A percentile compares a stretch with the other conserved stretches of the same genome.
Evolutionary conservation across 2,797 vertebrate genomes (phyloP).

Genomic region (Danio aesculapii): DNA sequence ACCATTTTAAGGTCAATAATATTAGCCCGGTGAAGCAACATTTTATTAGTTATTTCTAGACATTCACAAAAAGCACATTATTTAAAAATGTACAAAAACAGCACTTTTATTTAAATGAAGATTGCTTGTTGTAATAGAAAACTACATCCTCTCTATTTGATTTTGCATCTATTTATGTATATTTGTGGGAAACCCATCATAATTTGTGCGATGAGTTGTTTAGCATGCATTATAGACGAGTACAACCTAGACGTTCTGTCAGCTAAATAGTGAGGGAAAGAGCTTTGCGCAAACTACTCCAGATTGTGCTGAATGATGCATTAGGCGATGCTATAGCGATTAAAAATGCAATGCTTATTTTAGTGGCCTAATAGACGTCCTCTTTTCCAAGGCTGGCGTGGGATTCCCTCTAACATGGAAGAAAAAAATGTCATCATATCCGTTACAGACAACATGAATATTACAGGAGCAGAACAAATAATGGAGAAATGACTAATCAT

Average conservation of each 20-base stretch:
- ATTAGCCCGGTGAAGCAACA: too few relatives aligned
- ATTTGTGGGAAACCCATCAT: background rate
- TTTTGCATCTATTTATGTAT: background rate
- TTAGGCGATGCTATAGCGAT: constrained; percentile 65
- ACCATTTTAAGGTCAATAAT: too few relatives aligned
- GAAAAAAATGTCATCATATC: constrained; percentile 65
- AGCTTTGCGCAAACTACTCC: constrained; percentile 57
- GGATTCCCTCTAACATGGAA: constrained; percentile 73
- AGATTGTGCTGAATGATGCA: constrained; percentile 77
- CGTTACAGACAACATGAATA: constrained; percentile 73
- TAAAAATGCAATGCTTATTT: constrained; percentile 75
- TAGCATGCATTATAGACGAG: constrained; percentile 64
- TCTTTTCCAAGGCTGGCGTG: constrained; percentile 60
- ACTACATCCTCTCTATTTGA: background rate
- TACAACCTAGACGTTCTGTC: constrained; percentile 59
- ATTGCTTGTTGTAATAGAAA: background rate
- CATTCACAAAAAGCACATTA: background rate
- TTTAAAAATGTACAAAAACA: too few relatives aligned
- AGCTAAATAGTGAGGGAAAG: constrained; percentile 64
- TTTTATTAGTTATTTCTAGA: background rate
- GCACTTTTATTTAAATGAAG: background rate
- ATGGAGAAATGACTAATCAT: constrained; percentile 79
- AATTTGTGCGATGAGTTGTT: constrained; percentile 3
- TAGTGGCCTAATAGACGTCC: constrained; percentile 63
- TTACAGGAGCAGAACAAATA: constrained; percentile 76